Conservation (phyloP, 2,888 invertebrate species). For the Ophraella communa region DNA sequence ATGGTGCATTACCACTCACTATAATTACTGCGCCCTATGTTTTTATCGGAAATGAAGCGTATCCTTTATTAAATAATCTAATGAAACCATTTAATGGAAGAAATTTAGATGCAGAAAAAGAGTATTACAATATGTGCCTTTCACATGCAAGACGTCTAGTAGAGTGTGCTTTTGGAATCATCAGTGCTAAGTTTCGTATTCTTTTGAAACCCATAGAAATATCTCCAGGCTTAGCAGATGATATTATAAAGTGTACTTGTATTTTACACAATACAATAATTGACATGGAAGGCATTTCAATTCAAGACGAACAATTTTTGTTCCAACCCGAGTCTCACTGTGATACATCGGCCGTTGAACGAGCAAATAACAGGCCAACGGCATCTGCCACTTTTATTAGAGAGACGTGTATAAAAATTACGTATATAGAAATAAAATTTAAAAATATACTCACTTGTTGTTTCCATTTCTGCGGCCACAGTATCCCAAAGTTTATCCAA, state of each 20-base stretch:
- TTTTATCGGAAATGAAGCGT: constrained; percentile 16
- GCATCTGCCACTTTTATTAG: neutral
- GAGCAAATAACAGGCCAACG: neutral
- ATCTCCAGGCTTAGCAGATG: constrained; percentile 1
- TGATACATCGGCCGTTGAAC: neutral
- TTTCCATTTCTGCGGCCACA: constrained; percentile 1
- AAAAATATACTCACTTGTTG: constrained; percentile 8
- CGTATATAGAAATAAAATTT: too few species aligned
- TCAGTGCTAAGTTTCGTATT: too few species aligned
- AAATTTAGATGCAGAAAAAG: neutral
- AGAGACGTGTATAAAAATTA: neutral
- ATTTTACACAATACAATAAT: constrained; percentile 16
- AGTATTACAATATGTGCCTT: too few species aligned
- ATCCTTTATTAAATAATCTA: constrained; percentile 9
- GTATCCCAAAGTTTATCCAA: neutral
- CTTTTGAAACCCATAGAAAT: constrained; percentile 10
- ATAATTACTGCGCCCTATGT: constrained; percentile 15
- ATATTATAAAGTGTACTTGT: constrained; percentile 5
- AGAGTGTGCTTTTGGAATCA: too few species aligned
- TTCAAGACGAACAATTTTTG: neutral
- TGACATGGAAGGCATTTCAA: too few species aligned
- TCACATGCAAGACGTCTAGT: too few species aligned
- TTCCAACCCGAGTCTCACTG: too few species aligned
- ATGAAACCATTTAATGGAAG: constrained; percentile 5
- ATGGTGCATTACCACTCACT: constrained; percentile 12